Evolutionary conservation across 2,113 vertebrate genomes (phyloP).

Genomic region (Benitochromis conjunctus): DNA sequence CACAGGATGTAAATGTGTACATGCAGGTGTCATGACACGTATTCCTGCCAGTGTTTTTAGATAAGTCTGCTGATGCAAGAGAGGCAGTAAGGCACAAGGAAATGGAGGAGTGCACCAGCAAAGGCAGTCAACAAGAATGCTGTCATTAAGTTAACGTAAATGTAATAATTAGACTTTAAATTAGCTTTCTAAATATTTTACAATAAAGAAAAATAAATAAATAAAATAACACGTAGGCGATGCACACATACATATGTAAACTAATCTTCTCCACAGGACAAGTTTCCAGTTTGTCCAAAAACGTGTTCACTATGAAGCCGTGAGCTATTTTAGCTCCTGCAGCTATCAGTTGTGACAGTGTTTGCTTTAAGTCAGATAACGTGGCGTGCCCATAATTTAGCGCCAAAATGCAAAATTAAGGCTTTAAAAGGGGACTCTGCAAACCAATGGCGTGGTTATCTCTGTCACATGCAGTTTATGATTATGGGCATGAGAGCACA

Average conservation of each 20-base stretch:
- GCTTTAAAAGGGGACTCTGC: background rate
- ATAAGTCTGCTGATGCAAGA: background rate
- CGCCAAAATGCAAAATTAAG: background rate
- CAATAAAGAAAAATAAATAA: background rate
- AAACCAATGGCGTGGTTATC: background rate
- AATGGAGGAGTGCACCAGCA: background rate
- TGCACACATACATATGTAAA: background rate
- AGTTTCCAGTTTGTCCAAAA: background rate
- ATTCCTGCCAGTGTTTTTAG: background rate
- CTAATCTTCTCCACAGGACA: background rate
- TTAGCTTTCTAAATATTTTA: background rate
- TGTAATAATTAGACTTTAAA: background rate
- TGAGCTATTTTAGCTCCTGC: background rate
- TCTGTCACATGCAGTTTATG: background rate
- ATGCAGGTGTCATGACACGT: background rate
- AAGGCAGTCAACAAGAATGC: background rate
- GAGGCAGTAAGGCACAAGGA: background rate
- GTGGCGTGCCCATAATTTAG: background rate
- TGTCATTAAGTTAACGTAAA: background rate
- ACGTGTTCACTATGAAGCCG: background rate
- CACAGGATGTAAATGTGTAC: background rate
- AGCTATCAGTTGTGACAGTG: background rate
- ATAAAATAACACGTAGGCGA: background rate
- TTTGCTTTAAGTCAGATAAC: background rate
- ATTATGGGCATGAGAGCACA: background rate